These are phyloP conservation scores for Cantharis rustica DNA, from an alignment of 2,888 invertebrate species.

Conservation along the genomic window DNA sequence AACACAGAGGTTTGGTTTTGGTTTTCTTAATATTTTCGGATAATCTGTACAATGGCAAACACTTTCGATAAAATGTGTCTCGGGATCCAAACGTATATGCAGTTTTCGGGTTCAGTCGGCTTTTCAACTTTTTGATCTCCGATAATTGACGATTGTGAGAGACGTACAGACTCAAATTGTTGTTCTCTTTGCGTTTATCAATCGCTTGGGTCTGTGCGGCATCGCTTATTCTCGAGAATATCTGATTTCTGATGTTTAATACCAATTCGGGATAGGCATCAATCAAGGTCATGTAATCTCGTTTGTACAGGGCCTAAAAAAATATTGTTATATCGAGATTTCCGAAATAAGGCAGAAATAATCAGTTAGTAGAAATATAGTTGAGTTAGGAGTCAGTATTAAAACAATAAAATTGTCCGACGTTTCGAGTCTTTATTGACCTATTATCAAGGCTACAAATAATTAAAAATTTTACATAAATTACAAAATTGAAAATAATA, in stretches of 20 bases:
- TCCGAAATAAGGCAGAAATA: too few relatives aligned
- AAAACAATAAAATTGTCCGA: too few relatives aligned
- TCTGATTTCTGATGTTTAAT: slow-evolving; percentile 44
- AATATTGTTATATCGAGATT: background rate
- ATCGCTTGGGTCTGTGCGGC: background rate
- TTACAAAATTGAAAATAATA: too few relatives aligned
- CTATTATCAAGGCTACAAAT: too few relatives aligned
- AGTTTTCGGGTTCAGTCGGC: slow-evolving; percentile 55
- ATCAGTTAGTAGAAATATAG: too few relatives aligned
- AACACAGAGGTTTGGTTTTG: slow-evolving; percentile 46
- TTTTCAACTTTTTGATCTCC: slow-evolving; percentile 60
- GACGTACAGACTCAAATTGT: slow-evolving; percentile 56
- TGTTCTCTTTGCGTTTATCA: slow-evolving; percentile 36
- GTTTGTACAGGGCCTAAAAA: slow-evolving; percentile 55
- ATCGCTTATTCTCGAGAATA: slow-evolving; percentile 28
- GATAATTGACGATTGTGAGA: slow-evolving; percentile 58
- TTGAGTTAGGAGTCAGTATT: too few relatives aligned
- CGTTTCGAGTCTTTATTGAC: too few relatives aligned
- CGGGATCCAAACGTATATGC: slow-evolving; percentile 50
- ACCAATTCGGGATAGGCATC: slow-evolving; percentile 58
- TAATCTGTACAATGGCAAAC: slow-evolving; percentile 57
- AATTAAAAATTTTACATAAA: too few relatives aligned
- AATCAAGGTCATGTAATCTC: slow-evolving; percentile 59
- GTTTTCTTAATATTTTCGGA: slow-evolving; percentile 59
- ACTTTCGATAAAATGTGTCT: slow-evolving; percentile 54